phyloP scores from a whole-genome alignment of 2,888 invertebrate species.

The Amblyteles armatorius region DNA sequence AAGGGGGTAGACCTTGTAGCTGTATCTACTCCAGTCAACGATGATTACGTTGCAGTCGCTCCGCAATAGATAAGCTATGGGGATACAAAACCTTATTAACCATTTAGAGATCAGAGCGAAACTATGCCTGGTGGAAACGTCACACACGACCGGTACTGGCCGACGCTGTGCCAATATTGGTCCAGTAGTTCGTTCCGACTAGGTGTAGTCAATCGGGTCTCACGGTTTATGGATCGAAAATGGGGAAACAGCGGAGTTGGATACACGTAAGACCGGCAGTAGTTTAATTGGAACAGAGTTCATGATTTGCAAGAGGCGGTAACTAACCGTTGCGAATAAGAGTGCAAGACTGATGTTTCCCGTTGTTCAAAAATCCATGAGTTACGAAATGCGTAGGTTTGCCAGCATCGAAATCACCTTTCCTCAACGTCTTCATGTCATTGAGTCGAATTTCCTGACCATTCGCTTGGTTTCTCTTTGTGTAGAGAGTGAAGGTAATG shows the following conservation, averaged over 20 bases:
- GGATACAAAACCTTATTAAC: background rate
- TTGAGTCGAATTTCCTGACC: background rate
- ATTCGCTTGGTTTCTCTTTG: background rate
- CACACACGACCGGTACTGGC: background rate
- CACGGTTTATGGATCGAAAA: too few relatives aligned
- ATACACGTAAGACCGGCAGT: too few relatives aligned
- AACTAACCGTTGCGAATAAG: slow-evolving; percentile 39
- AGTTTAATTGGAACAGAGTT: background rate
- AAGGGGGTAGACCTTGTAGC: background rate
- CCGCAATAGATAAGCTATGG: slow-evolving; percentile 43
- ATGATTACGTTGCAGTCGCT: slow-evolving; percentile 49
- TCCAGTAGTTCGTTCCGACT: too few relatives aligned
- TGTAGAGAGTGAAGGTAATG: background rate
- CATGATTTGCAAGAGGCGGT: background rate
- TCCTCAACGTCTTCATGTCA: background rate
- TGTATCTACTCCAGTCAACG: slow-evolving; percentile 49
- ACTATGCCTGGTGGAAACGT: background rate
- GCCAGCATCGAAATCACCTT: background rate
- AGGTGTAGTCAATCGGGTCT: too few relatives aligned
- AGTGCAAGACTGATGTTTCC: background rate
- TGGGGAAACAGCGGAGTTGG: background rate
- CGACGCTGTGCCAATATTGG: too few relatives aligned
- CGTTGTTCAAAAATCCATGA: slow-evolving; percentile 23
- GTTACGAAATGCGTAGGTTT: slow-evolving; percentile 26
- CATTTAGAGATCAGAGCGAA: too few relatives aligned